Percentiles rank a stretch among this genome's conserved stretches.
Evolutionary conservation across 2,113 vertebrate species (phyloP).

Genomic region (Laterallus jamaicensis): DNA sequence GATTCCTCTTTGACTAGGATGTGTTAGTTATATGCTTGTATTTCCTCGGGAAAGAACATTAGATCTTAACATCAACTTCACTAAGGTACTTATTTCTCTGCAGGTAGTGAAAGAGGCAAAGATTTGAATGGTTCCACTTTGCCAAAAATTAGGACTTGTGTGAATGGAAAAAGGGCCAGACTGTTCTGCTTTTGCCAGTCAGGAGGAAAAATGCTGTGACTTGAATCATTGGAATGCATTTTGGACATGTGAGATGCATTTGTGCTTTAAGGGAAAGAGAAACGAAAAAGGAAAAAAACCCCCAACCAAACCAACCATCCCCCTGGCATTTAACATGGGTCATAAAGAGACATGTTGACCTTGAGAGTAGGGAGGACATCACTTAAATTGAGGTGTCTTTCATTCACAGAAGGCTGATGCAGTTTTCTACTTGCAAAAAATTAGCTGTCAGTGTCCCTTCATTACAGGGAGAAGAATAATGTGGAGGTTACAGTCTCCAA

Average conservation of each 20-base stretch:
- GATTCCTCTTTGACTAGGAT: slow-evolving; percentile 15
- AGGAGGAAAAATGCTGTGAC: background rate
- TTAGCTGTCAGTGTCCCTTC: background rate
- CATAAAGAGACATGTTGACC: background rate
- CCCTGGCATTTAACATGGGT: background rate
- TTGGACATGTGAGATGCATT: background rate
- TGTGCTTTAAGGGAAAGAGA: background rate
- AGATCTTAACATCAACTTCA: background rate
- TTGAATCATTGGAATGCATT: background rate
- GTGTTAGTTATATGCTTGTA: background rate
- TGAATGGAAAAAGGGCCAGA: background rate
- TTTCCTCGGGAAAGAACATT: slow-evolving; percentile 38
- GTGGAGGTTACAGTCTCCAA: background rate
- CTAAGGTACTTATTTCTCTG: background rate
- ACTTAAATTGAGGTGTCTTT: background rate
- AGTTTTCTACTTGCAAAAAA: background rate
- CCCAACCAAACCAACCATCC: background rate
- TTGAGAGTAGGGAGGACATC: background rate
- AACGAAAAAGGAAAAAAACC: background rate
- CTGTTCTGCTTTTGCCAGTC: background rate
- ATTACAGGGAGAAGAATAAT: background rate
- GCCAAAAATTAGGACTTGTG: background rate
- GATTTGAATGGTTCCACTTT: background rate
- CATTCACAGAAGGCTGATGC: background rate
- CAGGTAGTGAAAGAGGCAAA: background rate